Evolutionary conservation across 2,113 vertebrate genomes (phyloP), one percentile per base, ranked within the genome.

Genomic region (Apeltes quadracus): DNA sequence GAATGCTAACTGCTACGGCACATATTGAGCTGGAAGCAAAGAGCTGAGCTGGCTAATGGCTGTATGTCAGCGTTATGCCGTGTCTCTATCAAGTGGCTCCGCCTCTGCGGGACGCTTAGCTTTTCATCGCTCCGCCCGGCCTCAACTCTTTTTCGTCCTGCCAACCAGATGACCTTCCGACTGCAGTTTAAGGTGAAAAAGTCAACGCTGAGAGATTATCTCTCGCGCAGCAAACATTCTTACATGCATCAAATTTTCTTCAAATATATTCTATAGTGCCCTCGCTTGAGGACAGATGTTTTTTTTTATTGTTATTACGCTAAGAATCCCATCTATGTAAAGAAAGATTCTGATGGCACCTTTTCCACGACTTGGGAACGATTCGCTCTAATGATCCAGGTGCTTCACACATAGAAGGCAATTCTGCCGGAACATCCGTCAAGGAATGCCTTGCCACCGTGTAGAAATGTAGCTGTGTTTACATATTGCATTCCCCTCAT

Each of bases 21-120:
- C 82, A 81, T 82, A 87, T 82, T 77, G 84, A 67, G 72, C 66
- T 57, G 78, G 75, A 69, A 76, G 86, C 75, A 87, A 84, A 86
- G 81, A 87, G 89, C 86, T 86, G 86, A 89, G 86, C 83, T 83
- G 82, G 86, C 88, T 90, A 87, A 91, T 85, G 88, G 75, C 80
- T 57, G 72, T 66, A 80, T 84, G 83, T 88, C 86, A 83, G 65
- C 29, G 55, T 86, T 88, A 91, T 87, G 81, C 81, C 58, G 72
- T 61, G 79, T 87, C 83, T 87, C 86, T 87, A 81, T 87, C 86
- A 68, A 76, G 85, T 74, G 69, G 61, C 67, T 43, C 48, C 15
- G 82, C 79, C 80, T 89, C 89, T 29, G n/a, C 10, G 72, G 89
- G 85, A 76, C 34, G 51, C 27, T 78, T 69, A 79, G 72, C 71